Evolutionary conservation across 2,797 vertebrate genomes (phyloP).

Genomic region (Siniperca undulata): DNA sequence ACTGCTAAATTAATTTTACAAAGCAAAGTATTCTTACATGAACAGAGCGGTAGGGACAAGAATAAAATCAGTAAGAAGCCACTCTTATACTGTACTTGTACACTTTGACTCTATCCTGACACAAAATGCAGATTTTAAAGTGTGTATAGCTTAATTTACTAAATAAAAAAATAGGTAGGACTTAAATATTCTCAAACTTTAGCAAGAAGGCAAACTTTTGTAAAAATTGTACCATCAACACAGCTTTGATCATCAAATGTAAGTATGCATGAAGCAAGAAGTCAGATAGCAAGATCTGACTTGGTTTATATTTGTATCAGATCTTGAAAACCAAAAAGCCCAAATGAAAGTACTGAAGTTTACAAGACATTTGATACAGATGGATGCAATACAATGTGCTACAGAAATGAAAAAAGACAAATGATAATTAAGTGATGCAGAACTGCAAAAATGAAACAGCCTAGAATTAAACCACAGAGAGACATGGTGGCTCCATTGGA

Average conservation of each 20-base stretch:
- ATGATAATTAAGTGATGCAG: neutral
- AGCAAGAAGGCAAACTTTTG: neutral
- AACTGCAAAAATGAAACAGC: neutral
- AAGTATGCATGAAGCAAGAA: neutral
- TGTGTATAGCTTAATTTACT: neutral
- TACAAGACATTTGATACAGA: neutral
- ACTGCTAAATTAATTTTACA: neutral
- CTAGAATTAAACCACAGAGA: conserved; percentile 12
- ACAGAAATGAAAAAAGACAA: neutral
- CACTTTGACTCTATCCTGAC: neutral
- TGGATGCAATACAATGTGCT: neutral
- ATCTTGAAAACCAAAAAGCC: neutral
- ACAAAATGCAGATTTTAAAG: neutral
- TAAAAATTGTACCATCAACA: neutral
- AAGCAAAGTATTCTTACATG: neutral
- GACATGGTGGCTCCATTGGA: neutral
- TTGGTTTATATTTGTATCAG: neutral
- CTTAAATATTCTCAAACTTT: conserved; percentile 8
- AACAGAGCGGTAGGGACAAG: neutral
- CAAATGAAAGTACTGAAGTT: neutral
- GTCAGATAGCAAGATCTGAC: neutral
- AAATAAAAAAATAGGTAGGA: neutral
- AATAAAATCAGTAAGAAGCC: neutral
- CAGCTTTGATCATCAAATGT: conserved; percentile 1
- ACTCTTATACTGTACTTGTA: neutral